phyloP scores from a whole-genome alignment of 92 coral and sea anemone genomes.

The Zoanthus solanderi region DNA sequence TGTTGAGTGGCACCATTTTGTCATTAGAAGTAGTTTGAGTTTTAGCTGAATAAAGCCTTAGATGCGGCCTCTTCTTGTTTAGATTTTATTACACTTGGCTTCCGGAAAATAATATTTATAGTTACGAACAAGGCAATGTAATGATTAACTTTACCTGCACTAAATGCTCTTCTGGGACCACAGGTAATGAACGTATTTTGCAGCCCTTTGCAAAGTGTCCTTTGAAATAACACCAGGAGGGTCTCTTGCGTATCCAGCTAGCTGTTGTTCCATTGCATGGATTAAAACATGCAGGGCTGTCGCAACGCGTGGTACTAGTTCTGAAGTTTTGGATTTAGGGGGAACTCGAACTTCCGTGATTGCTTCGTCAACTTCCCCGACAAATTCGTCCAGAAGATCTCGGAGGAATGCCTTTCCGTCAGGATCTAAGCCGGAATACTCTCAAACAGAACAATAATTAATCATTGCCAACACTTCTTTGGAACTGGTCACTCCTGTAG shows the following conservation, averaged over 20 bases:
- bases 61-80: no score
- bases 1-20: no score
- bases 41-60: no score
- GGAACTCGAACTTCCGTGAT: conserved; percentile 12
- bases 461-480: neutral
- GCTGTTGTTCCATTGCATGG: neutral
- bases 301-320: conserved; percentile 13
- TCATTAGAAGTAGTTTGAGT: neutral
- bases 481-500: neutral
- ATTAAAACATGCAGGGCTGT: conserved; percentile 25
- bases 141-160: neutral
- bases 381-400: neutral
- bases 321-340: conserved; percentile 24
- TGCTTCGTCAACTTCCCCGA: conserved; percentile 23
- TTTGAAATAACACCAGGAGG: neutral
- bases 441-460: neutral
- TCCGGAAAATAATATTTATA: neutral
- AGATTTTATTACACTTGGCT: neutral
- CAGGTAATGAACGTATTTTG: neutral
- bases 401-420: neutral
- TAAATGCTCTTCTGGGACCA: neutral
- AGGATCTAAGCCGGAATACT: neutral
- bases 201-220: neutral
- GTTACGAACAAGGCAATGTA: neutral
- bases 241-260: neutral